Evolutionary conservation across 2,888 invertebrate species (phyloP), one percentile per base, ranked within the genome.

Genomic region (Frankliniella intonsa): DNA sequence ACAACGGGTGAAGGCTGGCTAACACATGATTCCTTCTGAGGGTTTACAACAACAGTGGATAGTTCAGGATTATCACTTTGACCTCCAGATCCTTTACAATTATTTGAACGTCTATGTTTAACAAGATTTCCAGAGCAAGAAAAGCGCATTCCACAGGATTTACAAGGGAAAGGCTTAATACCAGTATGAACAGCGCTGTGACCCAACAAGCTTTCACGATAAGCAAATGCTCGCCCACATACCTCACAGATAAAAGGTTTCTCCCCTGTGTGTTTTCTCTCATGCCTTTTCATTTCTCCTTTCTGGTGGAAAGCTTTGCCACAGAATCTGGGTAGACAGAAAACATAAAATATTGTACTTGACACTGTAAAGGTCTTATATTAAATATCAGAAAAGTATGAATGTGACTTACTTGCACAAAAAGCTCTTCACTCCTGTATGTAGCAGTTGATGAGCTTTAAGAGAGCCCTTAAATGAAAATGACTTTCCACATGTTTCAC

Each of bases 171-270:
- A 7, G 90, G 89, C 83, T 89, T 90, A 5, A 88, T 86, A 25
- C 88, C 89, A 0, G 88, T 88, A 83, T 90, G 90, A 76, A 89
- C 84, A 27, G 89, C 88, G 81, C 88, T 88, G 85, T 90, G 90
- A 3, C 89, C 89, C 2, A 89, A 87, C 80, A 89, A 86, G 84
- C 89, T 89, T 85, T 89, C 89, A 0, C 89, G 87, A 85, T 90
- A 88, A 0, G 88, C 87, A 85, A 90, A 90, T 19, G 88, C 86
- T 22, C 69, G n/a, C 12, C 69, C 69, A 22, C 69, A 76, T 12
- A 76, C 69, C 25, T 76, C 69, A 76, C 69, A 76, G 12, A 76
- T 12, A 25, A 76, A 76, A 25, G 69, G 69, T 12, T 76, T 76
- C 25, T 76, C 69, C 9, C 69, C 69, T 25, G 69, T 76, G 25